These are phyloP conservation scores for Hypselothyrea guttata DNA, from an alignment of 2,888 invertebrate species.

Conservation along the genomic window DNA sequence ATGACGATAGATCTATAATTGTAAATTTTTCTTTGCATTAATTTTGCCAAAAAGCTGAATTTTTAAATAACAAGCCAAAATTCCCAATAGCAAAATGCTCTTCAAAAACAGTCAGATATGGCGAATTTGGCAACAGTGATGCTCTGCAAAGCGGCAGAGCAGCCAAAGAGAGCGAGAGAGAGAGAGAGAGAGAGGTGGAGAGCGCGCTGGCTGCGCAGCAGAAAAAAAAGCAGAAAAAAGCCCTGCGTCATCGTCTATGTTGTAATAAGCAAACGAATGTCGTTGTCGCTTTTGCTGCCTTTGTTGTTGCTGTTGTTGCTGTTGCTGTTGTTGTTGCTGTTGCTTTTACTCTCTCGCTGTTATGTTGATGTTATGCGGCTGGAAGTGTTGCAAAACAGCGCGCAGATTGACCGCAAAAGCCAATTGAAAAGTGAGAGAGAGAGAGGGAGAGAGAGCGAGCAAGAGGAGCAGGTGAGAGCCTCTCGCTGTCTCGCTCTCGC, in stretches of 20 bases:
- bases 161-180: constrained; percentile 8
- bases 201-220: constrained; percentile 2
- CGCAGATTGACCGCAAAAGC: constrained; percentile 44
- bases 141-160: constrained; percentile 9
- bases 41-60: too few species aligned
- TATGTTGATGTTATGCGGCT: constrained; percentile 37
- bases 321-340: constrained; percentile 22
- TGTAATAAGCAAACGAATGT: constrained; percentile 65
- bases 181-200: constrained; percentile 14
- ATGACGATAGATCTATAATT: too few species aligned
- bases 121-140: too few species aligned
- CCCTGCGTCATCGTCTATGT: constrained; percentile 72
- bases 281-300: constrained; percentile 35
- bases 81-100: too few species aligned
- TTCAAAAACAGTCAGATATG: too few species aligned
- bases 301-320: constrained; percentile 20
- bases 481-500: too few species aligned
- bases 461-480: too few species aligned
- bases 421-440: constrained; percentile 23
- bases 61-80: too few species aligned
- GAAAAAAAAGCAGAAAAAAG: too few species aligned
- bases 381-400: constrained; percentile 68
- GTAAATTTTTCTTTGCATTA: too few species aligned
- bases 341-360: constrained; percentile 18
- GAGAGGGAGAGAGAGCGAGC: too few species aligned